These are phyloP conservation scores for Podocnemis expansa DNA, from an alignment of 2,113 vertebrate species.

Conservation along the genomic window DNA sequence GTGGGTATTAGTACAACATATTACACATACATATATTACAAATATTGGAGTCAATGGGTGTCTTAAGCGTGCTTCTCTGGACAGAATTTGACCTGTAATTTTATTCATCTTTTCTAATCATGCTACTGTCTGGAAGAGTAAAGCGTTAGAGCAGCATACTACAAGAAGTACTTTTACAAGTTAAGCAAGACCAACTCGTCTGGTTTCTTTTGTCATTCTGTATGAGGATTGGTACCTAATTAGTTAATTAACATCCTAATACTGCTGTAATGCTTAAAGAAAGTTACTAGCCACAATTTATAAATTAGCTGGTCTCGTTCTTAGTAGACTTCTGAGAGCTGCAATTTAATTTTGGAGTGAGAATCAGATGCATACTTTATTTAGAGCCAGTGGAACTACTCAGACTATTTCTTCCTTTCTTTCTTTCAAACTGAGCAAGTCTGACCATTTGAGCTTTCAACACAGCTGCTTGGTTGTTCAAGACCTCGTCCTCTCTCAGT, in stretches of 20 bases:
- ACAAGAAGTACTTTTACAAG: not conserved
- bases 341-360: not conserved
- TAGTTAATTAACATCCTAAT: not conserved
- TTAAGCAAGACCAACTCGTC: not conserved
- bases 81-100: not conserved
- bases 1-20: not conserved
- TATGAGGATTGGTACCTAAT: not conserved
- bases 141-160: not conserved
- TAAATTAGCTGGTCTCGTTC: not conserved
- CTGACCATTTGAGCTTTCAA: fast-evolving
- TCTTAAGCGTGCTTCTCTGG: not conserved
- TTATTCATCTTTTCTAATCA: not conserved
- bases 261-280: not conserved
- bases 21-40: not conserved
- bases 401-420: not conserved
- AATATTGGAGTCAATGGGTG: not conserved
- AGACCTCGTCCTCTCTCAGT: not conserved
- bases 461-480: not conserved
- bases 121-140: not conserved
- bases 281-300: not conserved
- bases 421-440: not conserved
- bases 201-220: not conserved
- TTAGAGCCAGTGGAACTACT: not conserved
- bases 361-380: not conserved
- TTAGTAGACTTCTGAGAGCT: not conserved